These are phyloP conservation scores for Halichoerus grypus DNA, from an alignment of 2,113 vertebrate species.

Conservation along the genomic window DNA sequence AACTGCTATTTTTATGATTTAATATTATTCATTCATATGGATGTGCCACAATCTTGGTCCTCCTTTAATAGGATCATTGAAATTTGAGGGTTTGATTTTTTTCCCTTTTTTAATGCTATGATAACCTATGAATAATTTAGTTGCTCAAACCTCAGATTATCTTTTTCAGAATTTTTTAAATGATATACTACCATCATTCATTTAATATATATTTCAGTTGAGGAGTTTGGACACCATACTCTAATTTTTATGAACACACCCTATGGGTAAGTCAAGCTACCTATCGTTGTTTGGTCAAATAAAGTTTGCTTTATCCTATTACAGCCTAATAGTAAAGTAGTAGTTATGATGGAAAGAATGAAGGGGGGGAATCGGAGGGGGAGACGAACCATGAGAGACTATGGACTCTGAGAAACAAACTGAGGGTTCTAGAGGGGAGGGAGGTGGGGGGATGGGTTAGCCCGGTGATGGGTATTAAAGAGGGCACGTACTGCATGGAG, in stretches of 20 bases:
- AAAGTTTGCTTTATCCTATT: background rate
- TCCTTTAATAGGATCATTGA: background rate
- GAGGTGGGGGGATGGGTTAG: too few relatives aligned
- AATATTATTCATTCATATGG: background rate
- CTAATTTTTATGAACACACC: background rate
- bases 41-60: background rate
- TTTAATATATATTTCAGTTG: background rate
- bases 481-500: too few relatives aligned
- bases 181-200: background rate
- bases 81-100: background rate
- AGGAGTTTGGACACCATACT: background rate
- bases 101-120: background rate
- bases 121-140: constrained; percentile 1
- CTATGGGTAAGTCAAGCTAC: background rate
- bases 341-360: background rate
- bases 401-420: too few relatives aligned
- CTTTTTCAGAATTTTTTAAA: background rate
- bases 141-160: background rate
- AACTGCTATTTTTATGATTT: background rate
- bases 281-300: background rate
- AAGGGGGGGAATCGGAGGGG: too few relatives aligned
- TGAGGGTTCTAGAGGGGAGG: too few relatives aligned
- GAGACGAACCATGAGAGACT: too few relatives aligned
- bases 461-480: too few relatives aligned
- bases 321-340: background rate